phyloP scores from a whole-genome alignment of 2,113 vertebrate species.

The Chauna torquata region DNA sequence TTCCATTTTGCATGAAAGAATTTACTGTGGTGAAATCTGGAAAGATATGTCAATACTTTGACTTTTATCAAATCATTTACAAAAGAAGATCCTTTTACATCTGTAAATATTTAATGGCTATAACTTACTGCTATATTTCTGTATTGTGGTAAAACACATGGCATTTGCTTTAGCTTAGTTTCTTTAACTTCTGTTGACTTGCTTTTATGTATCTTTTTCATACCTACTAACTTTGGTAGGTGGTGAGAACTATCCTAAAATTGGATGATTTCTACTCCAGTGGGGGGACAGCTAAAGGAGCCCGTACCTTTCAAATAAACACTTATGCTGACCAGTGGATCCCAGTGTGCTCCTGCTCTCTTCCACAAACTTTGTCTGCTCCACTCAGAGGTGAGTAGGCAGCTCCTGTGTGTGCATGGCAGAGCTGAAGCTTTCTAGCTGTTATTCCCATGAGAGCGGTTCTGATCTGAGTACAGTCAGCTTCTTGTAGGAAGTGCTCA shows the following conservation, averaged over 20 bases:
- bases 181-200: not conserved
- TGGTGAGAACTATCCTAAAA: not conserved
- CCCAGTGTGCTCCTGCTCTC: not conserved
- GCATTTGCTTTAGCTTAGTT: not conserved
- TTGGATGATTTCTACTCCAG: not conserved
- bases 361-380: not conserved
- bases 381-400: not conserved
- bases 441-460: not conserved
- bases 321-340: not conserved
- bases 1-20: not conserved
- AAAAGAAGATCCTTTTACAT: not conserved
- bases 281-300: not conserved
- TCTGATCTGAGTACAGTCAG: not conserved
- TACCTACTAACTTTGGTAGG: not conserved
- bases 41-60: not conserved
- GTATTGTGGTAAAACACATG: not conserved
- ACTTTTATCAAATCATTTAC: not conserved
- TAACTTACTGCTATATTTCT: not conserved
- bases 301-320: not conserved
- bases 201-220: not conserved
- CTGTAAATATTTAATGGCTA: not conserved
- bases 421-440: not conserved
- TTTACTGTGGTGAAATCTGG: not conserved
- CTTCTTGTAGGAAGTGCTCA: not conserved
- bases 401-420: not conserved